Base-by-base conservation (phyloP, 2,113 vertebrate species). In the Hepsetus odoe region DNA sequence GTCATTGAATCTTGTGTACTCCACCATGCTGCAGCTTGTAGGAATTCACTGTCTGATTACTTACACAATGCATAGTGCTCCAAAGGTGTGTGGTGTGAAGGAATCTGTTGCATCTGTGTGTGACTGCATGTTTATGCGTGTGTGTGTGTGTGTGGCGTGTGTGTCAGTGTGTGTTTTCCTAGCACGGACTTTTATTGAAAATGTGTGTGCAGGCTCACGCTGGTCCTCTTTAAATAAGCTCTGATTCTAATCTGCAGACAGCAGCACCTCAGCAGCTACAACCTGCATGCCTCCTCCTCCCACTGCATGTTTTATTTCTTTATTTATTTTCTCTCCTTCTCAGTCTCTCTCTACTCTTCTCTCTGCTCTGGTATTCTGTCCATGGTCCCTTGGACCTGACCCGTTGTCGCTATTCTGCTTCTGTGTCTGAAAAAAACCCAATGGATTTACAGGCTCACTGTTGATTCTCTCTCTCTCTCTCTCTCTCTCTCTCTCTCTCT, bases 191-290 rank as follows among this genome's bases (percentile, higher is more conserved):
- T 51, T 40, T 22, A 53, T 14, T 33, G 40, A 68, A 67, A 67
- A 56, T 65, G 64, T 74, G 53, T 61, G 59, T 70, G 72, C 44
- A 74, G 12, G 7, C 62, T 35, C 67, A 59, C 46, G 83, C 83
- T 80, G 71, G 86, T 85, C 83, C 83, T 90, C 87, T 88, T 87
- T 90, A 91, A 91, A 92, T 92, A 90, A 89, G 89, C 86, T 78
- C 79, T 87, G 88, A 92, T 92, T 78, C 86, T 89, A 90, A 92
- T 92, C 89, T 91, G 88, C 89, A 90, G 91, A 91, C 90, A 92
- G 87, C 90, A 91, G 88, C 81, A 89, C 81, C 90, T 89, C 92
- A 91, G 92, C 90, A 92, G 90, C 89, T 90, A 80, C 82, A 86
- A 87, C 90, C 87, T 88, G 74, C 65, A 83, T 89, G 78, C 81